Conservation (phyloP, 1,140 invertebrate species). For the Zaprionus ornatus region DNA sequence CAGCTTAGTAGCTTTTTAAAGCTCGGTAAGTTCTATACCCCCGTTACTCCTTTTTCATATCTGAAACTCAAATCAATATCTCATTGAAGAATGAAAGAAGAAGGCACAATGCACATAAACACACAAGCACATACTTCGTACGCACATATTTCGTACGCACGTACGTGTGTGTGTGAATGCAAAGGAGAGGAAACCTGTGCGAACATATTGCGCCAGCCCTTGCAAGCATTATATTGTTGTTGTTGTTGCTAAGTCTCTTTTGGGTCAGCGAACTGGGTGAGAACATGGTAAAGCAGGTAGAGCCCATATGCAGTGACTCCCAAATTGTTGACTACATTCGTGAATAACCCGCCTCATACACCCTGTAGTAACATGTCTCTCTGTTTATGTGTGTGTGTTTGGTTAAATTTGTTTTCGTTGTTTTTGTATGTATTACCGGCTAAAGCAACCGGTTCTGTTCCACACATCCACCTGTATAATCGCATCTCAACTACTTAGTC, state of each 20-base stretch:
- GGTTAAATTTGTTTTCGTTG: neutral
- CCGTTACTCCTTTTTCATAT: neutral
- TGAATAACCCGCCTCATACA: slow-evolving; percentile 8
- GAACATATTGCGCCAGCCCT: slow-evolving; percentile 32
- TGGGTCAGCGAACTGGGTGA: slow-evolving; percentile 59
- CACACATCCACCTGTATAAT: slow-evolving; percentile 1
- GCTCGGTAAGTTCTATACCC: slow-evolving; percentile 29
- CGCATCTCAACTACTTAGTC: slow-evolving; percentile 26
- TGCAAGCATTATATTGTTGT: slow-evolving; percentile 4
- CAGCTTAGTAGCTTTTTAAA: slow-evolving; percentile 9
- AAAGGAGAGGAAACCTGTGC: slow-evolving; percentile 45
- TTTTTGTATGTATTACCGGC: slow-evolving; percentile 14
- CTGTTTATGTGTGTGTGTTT: neutral
- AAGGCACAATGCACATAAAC: neutral
- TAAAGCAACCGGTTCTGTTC: slow-evolving; percentile 32
- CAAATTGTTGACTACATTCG: slow-evolving; percentile 43
- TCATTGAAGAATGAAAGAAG: slow-evolving; percentile 13
- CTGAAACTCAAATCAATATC: slow-evolving; percentile 20
- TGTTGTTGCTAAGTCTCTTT: slow-evolving; percentile 5
- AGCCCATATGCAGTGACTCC: slow-evolving; percentile 11
- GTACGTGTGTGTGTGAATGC: neutral
- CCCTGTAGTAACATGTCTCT: neutral
- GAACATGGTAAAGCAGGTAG: slow-evolving; percentile 48
- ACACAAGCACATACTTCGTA: neutral
- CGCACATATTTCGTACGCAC: slow-evolving; percentile 3